Percentiles rank a stretch among this genome's conserved stretches.
Evolutionary conservation across 2,797 vertebrate genomes (phyloP).

Genomic region (Alauda arvensis): DNA sequence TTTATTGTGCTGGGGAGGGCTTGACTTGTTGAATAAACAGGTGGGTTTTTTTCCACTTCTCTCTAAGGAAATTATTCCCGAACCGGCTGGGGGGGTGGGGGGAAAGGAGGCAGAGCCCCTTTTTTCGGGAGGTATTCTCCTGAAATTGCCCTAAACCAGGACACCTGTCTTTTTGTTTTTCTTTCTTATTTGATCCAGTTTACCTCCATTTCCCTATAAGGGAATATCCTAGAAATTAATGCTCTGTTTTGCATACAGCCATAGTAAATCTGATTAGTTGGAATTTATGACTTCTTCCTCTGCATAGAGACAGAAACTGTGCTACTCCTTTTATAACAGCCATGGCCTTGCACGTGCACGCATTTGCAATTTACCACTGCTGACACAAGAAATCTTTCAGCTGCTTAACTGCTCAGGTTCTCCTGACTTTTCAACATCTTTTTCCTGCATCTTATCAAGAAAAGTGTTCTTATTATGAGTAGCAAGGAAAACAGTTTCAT

Average conservation of each 20-base stretch:
- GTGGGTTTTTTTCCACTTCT: too few species aligned
- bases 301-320: neutral
- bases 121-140: too few species aligned
- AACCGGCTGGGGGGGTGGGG: too few species aligned
- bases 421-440: neutral
- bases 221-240: neutral
- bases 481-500: neutral
- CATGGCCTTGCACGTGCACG: rapidly evolving
- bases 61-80: too few species aligned
- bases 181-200: neutral
- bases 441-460: neutral
- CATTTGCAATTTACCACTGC: neutral
- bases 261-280: neutral
- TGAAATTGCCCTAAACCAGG: too few species aligned
- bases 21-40: too few species aligned
- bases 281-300: neutral
- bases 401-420: neutral
- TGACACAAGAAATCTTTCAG: neutral
- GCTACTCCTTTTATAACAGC: neutral
- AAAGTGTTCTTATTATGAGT: neutral
- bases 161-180: neutral
- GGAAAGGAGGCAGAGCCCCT: too few species aligned
- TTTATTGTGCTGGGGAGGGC: too few species aligned
- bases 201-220: neutral
- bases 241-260: neutral